phyloP scores from a whole-genome alignment of 2,113 vertebrate genomes.

The Falco punctatus region DNA sequence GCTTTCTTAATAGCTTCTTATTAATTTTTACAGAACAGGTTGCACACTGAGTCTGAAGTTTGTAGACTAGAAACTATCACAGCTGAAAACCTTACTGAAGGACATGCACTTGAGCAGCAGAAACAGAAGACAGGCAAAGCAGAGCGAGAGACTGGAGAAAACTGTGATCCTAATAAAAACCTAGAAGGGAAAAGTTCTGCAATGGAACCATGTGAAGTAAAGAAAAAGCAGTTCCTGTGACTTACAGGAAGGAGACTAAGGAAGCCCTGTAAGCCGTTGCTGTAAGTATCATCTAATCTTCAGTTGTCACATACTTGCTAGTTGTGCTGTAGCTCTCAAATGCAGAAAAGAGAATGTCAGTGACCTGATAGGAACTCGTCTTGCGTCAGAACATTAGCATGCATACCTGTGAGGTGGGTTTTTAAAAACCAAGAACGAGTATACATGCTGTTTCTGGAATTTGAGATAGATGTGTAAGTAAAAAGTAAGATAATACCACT shows the following conservation, averaged over 20 bases:
- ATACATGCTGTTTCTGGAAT: fast-evolving
- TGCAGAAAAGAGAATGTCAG: not conserved
- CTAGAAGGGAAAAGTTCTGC: not conserved
- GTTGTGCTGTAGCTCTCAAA: not conserved
- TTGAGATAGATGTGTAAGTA: not conserved
- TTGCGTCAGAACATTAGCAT: not conserved
- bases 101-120: not conserved
- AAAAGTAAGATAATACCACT: not conserved
- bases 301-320: not conserved
- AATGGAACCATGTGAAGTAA: not conserved
- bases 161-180: not conserved
- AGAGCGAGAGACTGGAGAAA: not conserved
- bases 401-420: not conserved
- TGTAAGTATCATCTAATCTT: constrained; percentile 22
- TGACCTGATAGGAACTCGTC: not conserved
- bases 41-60: not conserved
- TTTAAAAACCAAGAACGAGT: not conserved
- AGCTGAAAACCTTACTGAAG: not conserved
- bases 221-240: not conserved
- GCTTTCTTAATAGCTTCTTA: not conserved
- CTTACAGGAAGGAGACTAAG: not conserved
- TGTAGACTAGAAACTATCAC: not conserved
- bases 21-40: constrained; percentile 47
- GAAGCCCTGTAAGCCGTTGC: not conserved
- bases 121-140: not conserved